phyloP scores from a whole-genome alignment of 64 coral and sea anemone genomes.

The Montipora efflorescens region DNA sequence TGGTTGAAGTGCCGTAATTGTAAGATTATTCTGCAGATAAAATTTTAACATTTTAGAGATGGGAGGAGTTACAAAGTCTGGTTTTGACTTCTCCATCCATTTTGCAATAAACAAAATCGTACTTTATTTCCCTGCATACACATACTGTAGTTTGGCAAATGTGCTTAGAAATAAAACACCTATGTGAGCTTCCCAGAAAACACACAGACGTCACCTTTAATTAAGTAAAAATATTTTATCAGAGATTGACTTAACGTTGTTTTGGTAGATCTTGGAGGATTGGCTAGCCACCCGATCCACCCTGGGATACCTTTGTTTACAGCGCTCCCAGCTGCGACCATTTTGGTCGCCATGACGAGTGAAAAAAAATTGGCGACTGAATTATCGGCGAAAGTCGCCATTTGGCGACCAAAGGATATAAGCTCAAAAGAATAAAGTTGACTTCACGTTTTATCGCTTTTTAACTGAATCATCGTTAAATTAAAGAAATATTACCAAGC shows the following conservation, averaged over 20 bases:
- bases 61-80: background rate
- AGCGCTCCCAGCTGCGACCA: constrained; percentile 14
- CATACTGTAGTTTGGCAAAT: constrained; percentile 40
- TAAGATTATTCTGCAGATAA: constrained; percentile 44
- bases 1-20: background rate
- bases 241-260: no score
- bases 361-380: background rate
- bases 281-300: no score
- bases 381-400: background rate
- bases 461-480: no score
- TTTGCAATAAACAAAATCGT: constrained; percentile 21
- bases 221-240: no score
- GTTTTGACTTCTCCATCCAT: constrained; percentile 17
- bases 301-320: background rate
- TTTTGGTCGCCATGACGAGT: background rate
- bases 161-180: constrained; percentile 42
- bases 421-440: background rate
- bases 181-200: constrained; percentile 64
- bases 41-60: constrained; percentile 24
- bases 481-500: no score
- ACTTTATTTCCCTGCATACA: constrained; percentile 34
- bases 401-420: background rate
- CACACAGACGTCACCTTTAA: background rate
- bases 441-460: background rate
- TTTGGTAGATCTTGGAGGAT: no score